Evolutionary conservation across 35 echinoderm and acorn worm species (phyloP), one percentile per base, ranked within the genome.

Genomic region (Lytechinus pictus): DNA sequence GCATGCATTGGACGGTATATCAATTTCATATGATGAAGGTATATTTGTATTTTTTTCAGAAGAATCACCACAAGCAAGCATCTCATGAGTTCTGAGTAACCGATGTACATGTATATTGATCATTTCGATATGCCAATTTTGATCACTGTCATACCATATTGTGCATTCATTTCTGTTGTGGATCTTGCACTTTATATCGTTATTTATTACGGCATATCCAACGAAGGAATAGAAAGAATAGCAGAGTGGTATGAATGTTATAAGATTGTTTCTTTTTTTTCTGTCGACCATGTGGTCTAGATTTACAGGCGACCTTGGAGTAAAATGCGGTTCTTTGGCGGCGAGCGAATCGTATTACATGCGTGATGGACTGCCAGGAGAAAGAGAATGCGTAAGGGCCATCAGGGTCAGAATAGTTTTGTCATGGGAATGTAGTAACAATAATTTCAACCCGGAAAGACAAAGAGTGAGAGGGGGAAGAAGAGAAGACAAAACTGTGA

Each of bases 311-410:
- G 66, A 24, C 66, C 66, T 79, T 79, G 66, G 21, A 79, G 66
- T 79, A 79, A 79, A 79, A 79, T 79, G 66, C 66, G 66, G n/a
- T 79, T 79, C 66, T 79, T 79, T 79, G 66, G 66, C 66, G 66
- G 66, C 66, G 16, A 24, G 21, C 66, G 66, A 79, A 79, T 79
- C 21, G 66, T 79, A 79, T 79, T 79, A 79, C 66, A 79, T 79
- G 66, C 21, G 66, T 79, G 66, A 79, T 79, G 66, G 66, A 16
- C 6, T 19, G 66, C 19, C 66, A 79, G 19, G 21, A 79, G 66
- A 24, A 79, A 79, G 66, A 16, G n/a, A 79, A 79, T 79, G 66
- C 66, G 19, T 19, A 24, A 4, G 66, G 66, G 66, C 19, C 6
- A 79, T 79, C 19, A 0, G 66, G 66, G 66, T 79, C 66, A 79